Base-by-base conservation (phyloP, 2,113 vertebrate genomes). In the Lagopus leucura region DNA sequence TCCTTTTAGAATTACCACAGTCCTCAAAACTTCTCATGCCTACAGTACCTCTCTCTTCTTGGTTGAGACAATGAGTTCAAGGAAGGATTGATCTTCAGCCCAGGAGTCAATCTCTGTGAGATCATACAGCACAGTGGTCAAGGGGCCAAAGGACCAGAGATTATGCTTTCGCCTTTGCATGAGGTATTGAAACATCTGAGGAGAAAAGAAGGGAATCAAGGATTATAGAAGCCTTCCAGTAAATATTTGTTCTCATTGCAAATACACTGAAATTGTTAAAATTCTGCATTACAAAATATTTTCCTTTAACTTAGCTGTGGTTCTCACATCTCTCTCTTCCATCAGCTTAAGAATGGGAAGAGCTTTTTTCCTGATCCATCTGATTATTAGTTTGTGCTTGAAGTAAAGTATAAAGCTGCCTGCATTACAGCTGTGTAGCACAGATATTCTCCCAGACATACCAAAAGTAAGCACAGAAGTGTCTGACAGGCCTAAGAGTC, bases 31-130 rank as follows among this genome's bases (percentile, higher is more conserved):
- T 45, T 4, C 6, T 1, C 1, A 22, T 27, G 36, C 21, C 52
- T 38, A 57, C 34, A 47, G 28, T 97, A 99, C 99, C 98, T 99
- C 98, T 95, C 96, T 98, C 76, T 98, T 98, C 88, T 98, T 98
- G 88, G 99, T 99, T 74, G 98, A 98, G 20, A 99, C 98, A 32
- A 99, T 98, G 13, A 99, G 97, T 95, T 99, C 99, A 42, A 99
- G 97, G 92, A 99, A 99, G 2, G 99, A 99, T 94, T 98, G 95
- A 34, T 98, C 95, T 80, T 99, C 99, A 6, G 98, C 98, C 98
- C 99, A 99, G 13, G 99, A 99, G 89, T 99, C 99, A 13, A 99
- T 99, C 97, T 99, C 99, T 0, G 98, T 98, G 88, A 99, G 98
- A 96, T 99, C 99, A 5, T 99, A 99, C 13, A 99, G 98, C 47